Base-by-base conservation (phyloP, 1,140 invertebrate genomes). In the Brachionus plicatilis region DNA sequence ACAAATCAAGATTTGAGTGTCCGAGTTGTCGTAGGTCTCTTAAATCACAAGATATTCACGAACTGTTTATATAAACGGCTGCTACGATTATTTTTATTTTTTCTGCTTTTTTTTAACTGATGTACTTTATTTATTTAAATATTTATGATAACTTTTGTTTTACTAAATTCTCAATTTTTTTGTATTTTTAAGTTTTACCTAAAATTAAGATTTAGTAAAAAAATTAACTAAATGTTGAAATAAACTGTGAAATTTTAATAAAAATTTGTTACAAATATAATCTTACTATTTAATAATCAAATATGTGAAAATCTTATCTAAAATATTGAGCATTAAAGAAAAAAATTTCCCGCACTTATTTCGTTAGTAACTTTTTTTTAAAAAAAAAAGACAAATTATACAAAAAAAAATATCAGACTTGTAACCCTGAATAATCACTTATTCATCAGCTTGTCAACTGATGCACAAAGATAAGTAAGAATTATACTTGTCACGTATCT, bases 21-120 rank as follows among this genome's bases (percentile, higher is more conserved):
- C 68, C 68, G 9, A 72, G 68, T 45, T 72, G 68, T 72, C 68
- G 68, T n/a, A 72, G 37, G 41, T 43, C 29, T 43, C 41, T 72
- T 3, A 41, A 43, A 17, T 17, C 68, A 20, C 33, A 41, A 20
- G 68, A 72, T 17, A 72, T 72, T 17, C 68, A 72, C 33, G 68
- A 72, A 43, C 17, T 72, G n/a, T 72, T 72, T 72, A 72, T 72
- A 33, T 68, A 17, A 68, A 37, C 20, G 17, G 53, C n/a, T 50
- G n/a, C 4, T 37, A 53, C 6, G 9, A 20, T 60, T 24, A 9
- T 60, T 60, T 60, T 60, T 8, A 60, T 14, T 53, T 53, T 53
- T 53, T 1, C 47, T 53, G 47, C 1, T 20, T 20, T 60, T 60
- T 56, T 9, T 60, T 9, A 5, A 60, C 53, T 60, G 45, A 12